A percentile compares a stretch with the other conserved stretches of the same genome.
Evolutionary conservation across 2,797 vertebrate genomes (phyloP).

Genomic region (Poeciliopsis gracilis): DNA sequence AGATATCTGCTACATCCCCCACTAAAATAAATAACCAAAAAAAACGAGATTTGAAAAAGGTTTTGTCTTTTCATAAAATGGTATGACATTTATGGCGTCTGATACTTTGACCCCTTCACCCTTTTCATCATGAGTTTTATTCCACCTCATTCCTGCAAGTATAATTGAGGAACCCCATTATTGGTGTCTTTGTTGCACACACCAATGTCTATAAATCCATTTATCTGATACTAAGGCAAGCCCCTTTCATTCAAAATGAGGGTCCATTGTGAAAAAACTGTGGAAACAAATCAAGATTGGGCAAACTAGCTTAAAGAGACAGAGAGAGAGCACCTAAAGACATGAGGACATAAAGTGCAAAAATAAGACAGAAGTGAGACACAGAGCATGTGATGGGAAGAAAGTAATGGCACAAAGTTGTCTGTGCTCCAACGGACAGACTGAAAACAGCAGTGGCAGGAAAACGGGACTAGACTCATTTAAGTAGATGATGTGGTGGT

Average conservation of each 20-base stretch:
- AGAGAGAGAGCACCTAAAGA: background rate
- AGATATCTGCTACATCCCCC: constrained; percentile 8
- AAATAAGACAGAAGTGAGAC: constrained; percentile 27
- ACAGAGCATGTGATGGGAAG: constrained; percentile 35
- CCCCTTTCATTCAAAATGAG: constrained; percentile 81
- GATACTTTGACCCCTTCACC: constrained; percentile 35
- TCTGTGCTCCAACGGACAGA: constrained; percentile 76
- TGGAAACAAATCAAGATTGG: constrained; percentile 53
- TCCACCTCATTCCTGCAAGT: constrained; percentile 62
- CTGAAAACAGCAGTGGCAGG: constrained; percentile 91
- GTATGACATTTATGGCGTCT: constrained; percentile 79
- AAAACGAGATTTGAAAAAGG: background rate
- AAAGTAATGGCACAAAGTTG: constrained; percentile 75
- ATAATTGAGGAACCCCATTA: constrained; percentile 93
- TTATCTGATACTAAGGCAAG: constrained; percentile 84
- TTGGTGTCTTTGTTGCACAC: constrained; percentile 92
- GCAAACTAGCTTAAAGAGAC: constrained; percentile 25
- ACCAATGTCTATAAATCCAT: constrained; percentile 97
- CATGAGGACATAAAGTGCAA: constrained; percentile 17
- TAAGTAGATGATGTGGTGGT: constrained; percentile 85
- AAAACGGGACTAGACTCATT: constrained; percentile 80
- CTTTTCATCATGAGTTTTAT: constrained; percentile 33
- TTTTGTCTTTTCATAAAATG: constrained; percentile 48
- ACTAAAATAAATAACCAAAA: background rate
- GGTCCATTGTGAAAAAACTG: constrained; percentile 24